A percentile compares a stretch with the other conserved stretches of the same genome.
Evolutionary conservation across 2,113 vertebrate species (phyloP).

Genomic region (Miniopterus natalensis): DNA sequence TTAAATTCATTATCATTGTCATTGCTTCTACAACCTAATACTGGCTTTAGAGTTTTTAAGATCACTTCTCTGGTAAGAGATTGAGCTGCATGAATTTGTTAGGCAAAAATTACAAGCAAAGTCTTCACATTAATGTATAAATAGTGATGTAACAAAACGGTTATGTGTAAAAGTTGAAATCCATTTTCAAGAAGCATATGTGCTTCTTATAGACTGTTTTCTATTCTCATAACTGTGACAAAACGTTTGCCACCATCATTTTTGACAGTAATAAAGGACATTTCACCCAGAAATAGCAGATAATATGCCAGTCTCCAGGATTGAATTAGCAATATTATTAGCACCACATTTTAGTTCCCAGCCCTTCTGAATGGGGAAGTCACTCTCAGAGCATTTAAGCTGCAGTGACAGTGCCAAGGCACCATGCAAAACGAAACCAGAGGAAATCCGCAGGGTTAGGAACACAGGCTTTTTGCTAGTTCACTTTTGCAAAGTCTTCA

Average conservation of each 20-base stretch:
- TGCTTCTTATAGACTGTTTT: background rate
- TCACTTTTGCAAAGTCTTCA: constrained; percentile 83
- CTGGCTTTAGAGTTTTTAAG: constrained; percentile 43
- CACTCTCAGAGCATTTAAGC: constrained; percentile 65
- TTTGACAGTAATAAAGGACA: constrained; percentile 70
- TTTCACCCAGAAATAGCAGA: constrained; percentile 65
- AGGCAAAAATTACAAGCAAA: constrained; percentile 57
- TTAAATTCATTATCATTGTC: constrained; percentile 82
- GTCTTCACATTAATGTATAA: background rate
- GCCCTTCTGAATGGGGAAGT: constrained; percentile 76
- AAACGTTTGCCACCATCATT: constrained; percentile 59
- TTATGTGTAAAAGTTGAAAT: constrained; percentile 55
- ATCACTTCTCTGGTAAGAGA: constrained; percentile 25
- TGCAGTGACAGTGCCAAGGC: constrained; percentile 76
- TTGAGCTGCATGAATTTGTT: background rate
- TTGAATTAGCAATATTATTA: constrained; percentile 62
- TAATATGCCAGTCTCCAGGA: constrained; percentile 62
- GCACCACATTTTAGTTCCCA: constrained; percentile 73
- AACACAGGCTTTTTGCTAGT: constrained; percentile 81
- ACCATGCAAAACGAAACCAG: constrained; percentile 75
- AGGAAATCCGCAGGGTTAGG: constrained; percentile 79
- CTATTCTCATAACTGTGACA: constrained; percentile 57
- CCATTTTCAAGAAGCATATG: background rate
- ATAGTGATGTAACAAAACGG: constrained; percentile 35
- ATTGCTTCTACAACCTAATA: constrained; percentile 69